Conservation (phyloP, 2,888 invertebrate genomes). For the Leptogaster cylindrica region DNA sequence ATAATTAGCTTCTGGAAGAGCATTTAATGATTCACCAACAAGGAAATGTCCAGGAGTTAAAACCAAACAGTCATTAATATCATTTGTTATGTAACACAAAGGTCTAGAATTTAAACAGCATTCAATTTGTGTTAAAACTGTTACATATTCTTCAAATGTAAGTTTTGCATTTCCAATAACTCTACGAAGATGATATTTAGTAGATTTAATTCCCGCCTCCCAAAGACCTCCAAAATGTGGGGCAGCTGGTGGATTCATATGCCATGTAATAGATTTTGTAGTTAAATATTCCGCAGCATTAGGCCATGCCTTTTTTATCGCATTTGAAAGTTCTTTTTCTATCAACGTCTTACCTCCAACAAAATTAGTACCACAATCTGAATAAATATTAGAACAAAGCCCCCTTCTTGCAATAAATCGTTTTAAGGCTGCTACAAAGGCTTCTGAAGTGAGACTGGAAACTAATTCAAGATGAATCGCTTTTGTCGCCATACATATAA, state of each 20-base stretch:
- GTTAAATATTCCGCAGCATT: not conserved
- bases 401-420: not conserved
- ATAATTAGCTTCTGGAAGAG: constrained; percentile 31
- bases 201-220: constrained; percentile 49
- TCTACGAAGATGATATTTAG: constrained; percentile 48
- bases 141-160: not conserved
- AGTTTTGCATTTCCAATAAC: constrained; percentile 45
- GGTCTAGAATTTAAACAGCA: not conserved
- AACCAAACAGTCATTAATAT: not conserved
- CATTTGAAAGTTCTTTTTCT: not conserved
- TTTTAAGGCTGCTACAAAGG: not conserved
- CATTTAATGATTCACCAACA: not conserved
- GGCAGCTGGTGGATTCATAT: constrained; percentile 52
- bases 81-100: not conserved
- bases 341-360: not conserved
- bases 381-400: not conserved
- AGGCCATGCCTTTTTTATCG: not conserved
- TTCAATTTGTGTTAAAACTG: not conserved
- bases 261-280: constrained; percentile 47
- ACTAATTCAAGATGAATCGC: not conserved
- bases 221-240: constrained; percentile 54
- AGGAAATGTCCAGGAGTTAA: not conserved
- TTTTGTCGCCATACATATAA: constrained; percentile 2
- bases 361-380: constrained; percentile 2
- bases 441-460: not conserved